Percentiles rank a stretch among this genome's conserved stretches.
These are phyloP conservation scores for Prenolepis imparis DNA, from an alignment of 2,888 invertebrate species.

Conservation along the genomic window DNA sequence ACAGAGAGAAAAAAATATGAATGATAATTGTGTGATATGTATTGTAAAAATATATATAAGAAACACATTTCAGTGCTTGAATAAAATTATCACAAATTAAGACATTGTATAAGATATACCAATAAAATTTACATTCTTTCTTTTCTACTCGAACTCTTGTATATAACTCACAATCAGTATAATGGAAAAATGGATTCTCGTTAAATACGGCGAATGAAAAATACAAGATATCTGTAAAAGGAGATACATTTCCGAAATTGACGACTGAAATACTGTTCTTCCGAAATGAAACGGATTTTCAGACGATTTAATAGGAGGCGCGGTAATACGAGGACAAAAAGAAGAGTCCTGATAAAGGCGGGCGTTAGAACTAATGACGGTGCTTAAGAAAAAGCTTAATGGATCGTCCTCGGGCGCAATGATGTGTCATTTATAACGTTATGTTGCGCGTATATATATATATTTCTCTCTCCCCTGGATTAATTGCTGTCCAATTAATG, in stretches of 20 bases:
- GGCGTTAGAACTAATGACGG: conserved; percentile 74
- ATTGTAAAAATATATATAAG: neutral
- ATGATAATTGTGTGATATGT: neutral
- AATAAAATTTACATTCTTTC: neutral
- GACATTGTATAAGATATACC: neutral
- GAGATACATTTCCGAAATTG: conserved; percentile 15
- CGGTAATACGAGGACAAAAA: conserved; percentile 70
- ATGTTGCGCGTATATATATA: conserved; percentile 63
- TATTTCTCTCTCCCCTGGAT: conserved; percentile 70
- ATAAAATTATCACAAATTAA: neutral
- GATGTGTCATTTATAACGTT: conserved; percentile 80
- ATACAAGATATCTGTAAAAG: neutral
- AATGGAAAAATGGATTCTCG: neutral
- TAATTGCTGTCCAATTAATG: conserved; percentile 82
- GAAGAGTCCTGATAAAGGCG: conserved; percentile 63
- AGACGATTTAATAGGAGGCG: conserved; percentile 67
- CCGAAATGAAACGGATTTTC: conserved; percentile 66
- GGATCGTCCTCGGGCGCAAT: conserved; percentile 75
- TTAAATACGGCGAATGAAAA: neutral
- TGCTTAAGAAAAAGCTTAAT: conserved; percentile 77
- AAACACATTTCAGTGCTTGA: neutral
- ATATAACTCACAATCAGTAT: neutral
- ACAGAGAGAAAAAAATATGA: conserved; percentile 2
- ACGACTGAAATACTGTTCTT: conserved; percentile 64
- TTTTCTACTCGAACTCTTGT: neutral